Conservation (phyloP, 2,113 vertebrate species). For the Hyaena hyaena region DNA sequence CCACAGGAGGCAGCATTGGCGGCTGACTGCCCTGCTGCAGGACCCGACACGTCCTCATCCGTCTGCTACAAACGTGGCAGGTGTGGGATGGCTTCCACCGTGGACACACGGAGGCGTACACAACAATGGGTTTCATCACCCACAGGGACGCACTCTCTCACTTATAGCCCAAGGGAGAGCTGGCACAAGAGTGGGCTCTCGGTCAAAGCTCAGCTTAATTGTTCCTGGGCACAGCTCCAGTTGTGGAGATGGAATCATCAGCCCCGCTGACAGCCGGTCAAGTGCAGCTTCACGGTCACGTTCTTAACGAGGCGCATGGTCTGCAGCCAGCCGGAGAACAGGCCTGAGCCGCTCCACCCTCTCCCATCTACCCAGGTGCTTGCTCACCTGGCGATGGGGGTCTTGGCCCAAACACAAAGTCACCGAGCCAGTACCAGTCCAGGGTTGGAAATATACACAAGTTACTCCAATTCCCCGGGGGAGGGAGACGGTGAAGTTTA, state of each 20-base stretch:
- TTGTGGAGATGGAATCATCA: not conserved
- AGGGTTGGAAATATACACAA: not conserved
- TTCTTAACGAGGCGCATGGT: not conserved
- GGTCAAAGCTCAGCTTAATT: not conserved
- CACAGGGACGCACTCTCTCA: not conserved
- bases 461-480: not conserved
- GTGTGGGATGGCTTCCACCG: not conserved
- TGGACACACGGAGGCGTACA: not conserved
- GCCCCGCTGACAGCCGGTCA: not conserved
- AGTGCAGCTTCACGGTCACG: not conserved
- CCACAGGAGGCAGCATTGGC: not conserved
- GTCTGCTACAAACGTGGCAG: not conserved
- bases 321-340: not conserved
- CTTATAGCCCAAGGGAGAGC: not conserved
- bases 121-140: not conserved
- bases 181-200: slow-evolving; percentile 8
- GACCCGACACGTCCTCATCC: not conserved
- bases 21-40: not conserved
- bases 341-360: not conserved
- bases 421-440: not conserved
- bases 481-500: not conserved
- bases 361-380: not conserved
- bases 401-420: not conserved
- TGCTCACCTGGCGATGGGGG: not conserved
- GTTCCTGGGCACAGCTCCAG: not conserved